Base-by-base conservation (phyloP, 1,140 invertebrate species). In the Drosophila funebris region DNA sequence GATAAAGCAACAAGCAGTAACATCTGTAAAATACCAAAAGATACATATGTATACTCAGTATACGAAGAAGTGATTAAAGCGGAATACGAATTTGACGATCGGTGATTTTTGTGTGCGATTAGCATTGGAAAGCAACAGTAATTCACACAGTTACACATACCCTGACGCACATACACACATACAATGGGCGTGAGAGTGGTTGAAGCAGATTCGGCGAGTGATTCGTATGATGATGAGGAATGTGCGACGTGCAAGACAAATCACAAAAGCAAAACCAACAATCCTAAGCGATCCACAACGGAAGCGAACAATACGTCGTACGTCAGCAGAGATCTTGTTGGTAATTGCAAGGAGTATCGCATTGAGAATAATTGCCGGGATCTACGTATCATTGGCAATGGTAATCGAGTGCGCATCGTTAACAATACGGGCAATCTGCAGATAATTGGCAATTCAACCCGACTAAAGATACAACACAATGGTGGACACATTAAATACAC, bases 271-370 rank as follows among this genome's bases (percentile, higher is more conserved):
- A 84, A 73, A 20, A 39, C 36, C 9, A 72, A 31, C 24, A 72
- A 9, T 36, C 22, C 43, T 22, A 73, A 80, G 16, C 44, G 64
- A 8, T 9, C 41, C n/a, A 39, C 52, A 11, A 52, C 18, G 36
- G 44, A 67, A 8, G 52, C 74, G 0, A 53, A 0, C 14, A 63
- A 11, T 14, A 54, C 56, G 13, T 43, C 56, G 5, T 81, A 54
- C 13, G 63, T 64, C 14, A 89, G 76, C 60, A 72, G 72, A 58
- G 90, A 91, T 63, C 62, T 91, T 11, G 75, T 91, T 41, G 90
- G 90, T 22, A 91, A 91, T 20, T 83, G 75, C 68, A 91, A 91
- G 53, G 90, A 91, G 48, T 90, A 87, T 20, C 90, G 81, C 44
- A 90, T 91, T 13, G 90, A 91, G 53, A 74, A 77, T 36, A 91